These are phyloP conservation scores for Phenganax stokvisi DNA, from an alignment of 92 coral and sea anemone genomes.

Conservation along the genomic window DNA sequence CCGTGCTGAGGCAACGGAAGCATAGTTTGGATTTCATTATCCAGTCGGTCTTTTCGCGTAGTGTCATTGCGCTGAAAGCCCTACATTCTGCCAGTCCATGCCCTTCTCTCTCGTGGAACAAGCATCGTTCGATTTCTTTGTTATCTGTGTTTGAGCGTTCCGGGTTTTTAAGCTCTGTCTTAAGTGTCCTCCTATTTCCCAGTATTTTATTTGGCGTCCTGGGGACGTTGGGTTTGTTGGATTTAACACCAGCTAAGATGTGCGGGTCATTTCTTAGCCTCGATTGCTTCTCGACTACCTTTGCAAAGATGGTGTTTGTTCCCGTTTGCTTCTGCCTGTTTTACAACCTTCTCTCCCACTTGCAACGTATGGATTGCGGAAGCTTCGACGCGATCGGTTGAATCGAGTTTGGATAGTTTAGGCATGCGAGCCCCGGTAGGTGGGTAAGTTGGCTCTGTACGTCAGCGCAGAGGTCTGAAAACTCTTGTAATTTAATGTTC, in stretches of 20 bases:
- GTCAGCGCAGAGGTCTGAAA: slow-evolving; percentile 55
- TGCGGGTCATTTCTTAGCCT: slow-evolving; percentile 51
- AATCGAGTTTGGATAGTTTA: slow-evolving; percentile 44
- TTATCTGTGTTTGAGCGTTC: neutral
- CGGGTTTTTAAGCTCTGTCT: neutral
- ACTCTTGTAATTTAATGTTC: slow-evolving; percentile 36
- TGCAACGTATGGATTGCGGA: slow-evolving; percentile 37
- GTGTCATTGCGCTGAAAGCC: neutral
- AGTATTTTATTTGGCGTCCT: neutral
- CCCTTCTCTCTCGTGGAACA: neutral
- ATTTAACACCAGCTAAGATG: slow-evolving; percentile 20
- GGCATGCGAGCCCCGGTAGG: slow-evolving; percentile 51
- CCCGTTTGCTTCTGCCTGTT: slow-evolving; percentile 21
- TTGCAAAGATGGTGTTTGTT: slow-evolving; percentile 44
- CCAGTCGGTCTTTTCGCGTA: neutral
- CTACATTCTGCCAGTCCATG: slow-evolving; percentile 2
- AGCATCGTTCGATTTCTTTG: neutral
- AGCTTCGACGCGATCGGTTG: slow-evolving; percentile 46
- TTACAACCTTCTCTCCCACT: slow-evolving; percentile 51
- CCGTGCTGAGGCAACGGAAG: slow-evolving; percentile 5
- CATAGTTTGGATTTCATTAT: neutral
- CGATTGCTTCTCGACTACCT: slow-evolving; percentile 38
- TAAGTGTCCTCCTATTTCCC: slow-evolving; percentile 5
- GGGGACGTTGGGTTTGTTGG: slow-evolving; percentile 7
- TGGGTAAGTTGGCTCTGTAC: slow-evolving; percentile 42